Conservation (phyloP, 2,797 vertebrate genomes). For the Sebastiscus albofasciatus region DNA sequence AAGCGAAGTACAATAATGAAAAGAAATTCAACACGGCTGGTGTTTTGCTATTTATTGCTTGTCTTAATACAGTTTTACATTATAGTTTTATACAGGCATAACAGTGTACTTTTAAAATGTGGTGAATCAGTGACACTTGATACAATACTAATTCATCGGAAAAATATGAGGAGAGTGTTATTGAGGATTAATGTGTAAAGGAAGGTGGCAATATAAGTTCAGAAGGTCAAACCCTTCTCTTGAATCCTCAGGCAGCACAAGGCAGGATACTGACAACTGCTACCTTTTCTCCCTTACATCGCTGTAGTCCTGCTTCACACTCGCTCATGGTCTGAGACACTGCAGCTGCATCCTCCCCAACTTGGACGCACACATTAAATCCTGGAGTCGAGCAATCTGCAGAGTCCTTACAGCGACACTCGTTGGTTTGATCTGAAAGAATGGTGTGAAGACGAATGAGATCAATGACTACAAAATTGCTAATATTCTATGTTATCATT, state of each 20-base stretch:
- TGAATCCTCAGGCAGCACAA: slow-evolving; percentile 63
- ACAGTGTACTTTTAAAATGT: not conserved
- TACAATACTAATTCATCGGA: not conserved
- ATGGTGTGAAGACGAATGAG: not conserved
- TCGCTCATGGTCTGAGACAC: slow-evolving; percentile 83
- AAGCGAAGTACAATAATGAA: not conserved
- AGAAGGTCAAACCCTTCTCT: not conserved
- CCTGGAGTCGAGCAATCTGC: slow-evolving; percentile 71
- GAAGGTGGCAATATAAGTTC: not conserved
- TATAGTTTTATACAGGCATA: not conserved
- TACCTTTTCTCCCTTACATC: slow-evolving; percentile 82
- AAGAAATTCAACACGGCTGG: not conserved
- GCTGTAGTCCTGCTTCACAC: slow-evolving; percentile 82
- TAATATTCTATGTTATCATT: not conserved
- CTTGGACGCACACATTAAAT: slow-evolving; percentile 80
- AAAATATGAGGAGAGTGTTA: not conserved
- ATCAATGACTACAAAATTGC: not conserved
- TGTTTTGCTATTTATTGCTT: slow-evolving; percentile 16
- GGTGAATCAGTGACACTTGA: not conserved
- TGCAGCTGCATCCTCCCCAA: slow-evolving; percentile 40
- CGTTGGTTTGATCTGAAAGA: slow-evolving; percentile 54
- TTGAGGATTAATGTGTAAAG: not conserved
- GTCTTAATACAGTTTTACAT: not conserved
- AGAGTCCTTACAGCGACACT: slow-evolving; percentile 81
- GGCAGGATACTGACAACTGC: slow-evolving; percentile 79